Base-by-base conservation (phyloP, 2,113 vertebrate genomes). In the Argyrosomus japonicus region DNA sequence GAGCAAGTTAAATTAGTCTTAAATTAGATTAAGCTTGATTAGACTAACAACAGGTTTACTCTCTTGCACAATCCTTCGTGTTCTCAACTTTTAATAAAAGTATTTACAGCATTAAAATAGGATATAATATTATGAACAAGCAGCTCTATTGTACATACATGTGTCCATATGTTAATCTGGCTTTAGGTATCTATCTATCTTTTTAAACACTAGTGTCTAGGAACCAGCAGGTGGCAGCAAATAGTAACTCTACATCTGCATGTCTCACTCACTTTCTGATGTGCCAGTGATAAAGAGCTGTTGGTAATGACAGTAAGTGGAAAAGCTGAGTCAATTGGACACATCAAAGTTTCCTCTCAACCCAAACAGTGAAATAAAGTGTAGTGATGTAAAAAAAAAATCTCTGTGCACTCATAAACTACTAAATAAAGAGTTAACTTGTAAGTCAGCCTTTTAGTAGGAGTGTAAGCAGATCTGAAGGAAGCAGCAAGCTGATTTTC, bases 181-280 rank as follows among this genome's bases (percentile, higher is more conserved):
- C 18, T 54, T 27, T 0, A 51, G 2, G 9, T 27, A 0, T 12
- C n/a, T 27, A 0, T 12, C 18, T 6, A 6, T 23, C 21, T 21
- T 18, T 45, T 43, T 50, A 1, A 27, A 40, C 64, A 65, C 7
- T 56, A 5, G 45, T 48, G 56, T 6, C n/a, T 57, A 0, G 1
- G 0, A 3, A 78, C 88, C 93, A 92, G 86, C 82, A 94, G 91
- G 76, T 72, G 92, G 92, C 83, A 91, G 92, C 93, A 94, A 36
- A 91, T 32, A 80, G 36, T 17, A 32, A 84, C 19, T 65, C 6
- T 45, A 8, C 18, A 1, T 17, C 60, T 12, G 50, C 9, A 51
- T 10, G n/a, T 27, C 43, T 79, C 36, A 18, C 19, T 67, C 2
- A 32, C 13, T 47, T 8, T 40, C 36, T 36, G 40, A 60, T 29